A percentile compares a stretch with the other conserved stretches of the same genome.
Conservation (phyloP, 2,797 vertebrate genomes). For the Meriones psammophilus region DNA sequence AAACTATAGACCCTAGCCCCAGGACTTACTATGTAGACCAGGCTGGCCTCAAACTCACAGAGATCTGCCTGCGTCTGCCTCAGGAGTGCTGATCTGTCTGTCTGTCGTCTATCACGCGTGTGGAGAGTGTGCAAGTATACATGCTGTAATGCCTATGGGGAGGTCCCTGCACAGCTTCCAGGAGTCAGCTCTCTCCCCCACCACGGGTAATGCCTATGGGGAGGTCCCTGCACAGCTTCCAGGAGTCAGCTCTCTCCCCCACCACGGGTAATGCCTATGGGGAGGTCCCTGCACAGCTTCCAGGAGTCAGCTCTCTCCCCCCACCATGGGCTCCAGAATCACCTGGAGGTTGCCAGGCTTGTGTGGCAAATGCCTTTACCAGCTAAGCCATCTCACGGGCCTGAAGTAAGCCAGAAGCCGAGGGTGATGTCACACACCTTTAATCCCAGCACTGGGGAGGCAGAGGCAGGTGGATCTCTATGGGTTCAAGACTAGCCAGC, state of each 20-base stretch:
- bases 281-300: no score
- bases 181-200: background rate
- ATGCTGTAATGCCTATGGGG: no score
- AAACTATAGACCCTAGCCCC: background rate
- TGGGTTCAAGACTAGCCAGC: background rate
- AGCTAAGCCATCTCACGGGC: background rate
- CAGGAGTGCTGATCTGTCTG: background rate
- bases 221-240: no score
- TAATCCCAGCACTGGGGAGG: background rate
- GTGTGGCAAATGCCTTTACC: background rate
- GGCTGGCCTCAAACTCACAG: background rate
- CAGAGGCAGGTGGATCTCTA: background rate
- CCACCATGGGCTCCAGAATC: background rate
- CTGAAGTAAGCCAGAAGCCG: background rate
- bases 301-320: background rate
- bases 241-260: background rate
- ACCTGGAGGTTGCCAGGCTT: background rate
- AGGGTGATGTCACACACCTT: background rate
- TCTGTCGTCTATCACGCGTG: background rate
- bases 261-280: background rate
- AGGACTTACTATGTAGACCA: background rate
- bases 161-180: background rate
- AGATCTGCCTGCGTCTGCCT: background rate
- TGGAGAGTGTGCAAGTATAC: fast-evolving
- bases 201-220: no score